Evolutionary conservation across 2,113 vertebrate species (phyloP), one percentile per base, ranked within the genome.

Genomic region (Anoplopoma fimbria): DNA sequence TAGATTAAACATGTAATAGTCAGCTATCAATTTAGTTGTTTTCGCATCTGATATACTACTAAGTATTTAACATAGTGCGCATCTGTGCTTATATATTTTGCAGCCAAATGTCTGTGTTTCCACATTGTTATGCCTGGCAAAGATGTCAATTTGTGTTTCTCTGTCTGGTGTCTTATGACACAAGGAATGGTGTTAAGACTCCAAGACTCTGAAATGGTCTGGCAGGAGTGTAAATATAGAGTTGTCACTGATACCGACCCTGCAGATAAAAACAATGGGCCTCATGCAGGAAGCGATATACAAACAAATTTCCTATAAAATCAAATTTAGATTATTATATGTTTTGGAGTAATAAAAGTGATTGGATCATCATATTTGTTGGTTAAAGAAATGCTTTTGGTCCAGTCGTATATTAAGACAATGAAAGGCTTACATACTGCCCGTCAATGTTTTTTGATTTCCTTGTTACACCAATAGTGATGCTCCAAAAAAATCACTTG

Each of bases 151-250:
- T 45, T 31, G 33, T 60, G 67, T 77, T 81, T 69, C 53, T 73
- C 31, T 29, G 19, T 13, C 9, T 21, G 49, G 82, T 67, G 75
- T 90, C 84, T 33, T 64, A 70, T 87, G 82, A 86, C 69, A 75
- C 29, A 19, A 80, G 60, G 87, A 87, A 90, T 88, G 85, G 82
- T 76, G 85, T 75, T 83, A 87, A 88, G 69, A 85, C 40, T 47
- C 45, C 3, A 15, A 81, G 77, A 80, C 74, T 60, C 42, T 63
- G 40, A 76, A 75, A 77, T 33, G 34, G 29, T 83, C 36, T 38
- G 40, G 49, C 64, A 78, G 53, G 67, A 61, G 79, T 77, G n/a
- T 93, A 89, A 81, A 90, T 87, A 86, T 92, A 91, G 89, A 88
- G 81, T 40, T 70, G 70, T 61, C 29, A 74, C 60, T 72, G 42